Evolutionary conservation across 2,113 vertebrate species (phyloP).

Genomic region (Puntigrus tetrazona): DNA sequence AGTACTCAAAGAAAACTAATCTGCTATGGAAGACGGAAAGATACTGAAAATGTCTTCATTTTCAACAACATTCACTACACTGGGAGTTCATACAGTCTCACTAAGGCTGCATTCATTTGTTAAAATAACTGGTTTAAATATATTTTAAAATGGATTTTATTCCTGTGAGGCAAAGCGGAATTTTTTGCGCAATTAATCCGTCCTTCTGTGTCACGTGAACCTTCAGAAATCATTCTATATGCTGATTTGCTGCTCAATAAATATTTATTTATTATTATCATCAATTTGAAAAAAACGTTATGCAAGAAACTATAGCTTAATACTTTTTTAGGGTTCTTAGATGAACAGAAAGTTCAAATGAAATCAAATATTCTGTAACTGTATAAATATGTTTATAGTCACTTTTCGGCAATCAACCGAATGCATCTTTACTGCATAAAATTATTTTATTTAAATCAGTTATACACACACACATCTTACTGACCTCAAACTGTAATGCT

Average conservation of each 20-base stretch:
- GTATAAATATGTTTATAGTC: too few relatives aligned
- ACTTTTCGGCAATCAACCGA: too few relatives aligned
- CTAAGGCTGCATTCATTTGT: background rate
- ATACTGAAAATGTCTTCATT: background rate
- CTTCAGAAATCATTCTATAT: background rate
- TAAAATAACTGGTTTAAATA: background rate
- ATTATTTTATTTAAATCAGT: too few relatives aligned
- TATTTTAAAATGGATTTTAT: background rate
- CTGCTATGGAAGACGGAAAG: background rate
- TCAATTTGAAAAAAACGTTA: background rate
- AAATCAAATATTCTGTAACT: too few relatives aligned
- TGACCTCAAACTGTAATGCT: too few relatives aligned
- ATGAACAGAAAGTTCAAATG: background rate
- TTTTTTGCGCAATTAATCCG: background rate
- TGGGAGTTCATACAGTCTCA: background rate
- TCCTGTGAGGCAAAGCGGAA: background rate
- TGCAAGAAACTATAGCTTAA: too few relatives aligned
- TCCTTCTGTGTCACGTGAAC: background rate
- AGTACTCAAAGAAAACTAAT: background rate
- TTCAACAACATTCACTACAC: too few relatives aligned
- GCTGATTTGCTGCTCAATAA: background rate
- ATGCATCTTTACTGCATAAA: too few relatives aligned
- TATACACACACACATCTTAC: too few relatives aligned
- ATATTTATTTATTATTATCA: background rate
- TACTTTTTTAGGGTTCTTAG: background rate